Percentiles rank a stretch among this genome's conserved stretches.
These are phyloP conservation scores for Neoarius graeffei DNA, from an alignment of 2,113 vertebrate species.

Conservation along the genomic window DNA sequence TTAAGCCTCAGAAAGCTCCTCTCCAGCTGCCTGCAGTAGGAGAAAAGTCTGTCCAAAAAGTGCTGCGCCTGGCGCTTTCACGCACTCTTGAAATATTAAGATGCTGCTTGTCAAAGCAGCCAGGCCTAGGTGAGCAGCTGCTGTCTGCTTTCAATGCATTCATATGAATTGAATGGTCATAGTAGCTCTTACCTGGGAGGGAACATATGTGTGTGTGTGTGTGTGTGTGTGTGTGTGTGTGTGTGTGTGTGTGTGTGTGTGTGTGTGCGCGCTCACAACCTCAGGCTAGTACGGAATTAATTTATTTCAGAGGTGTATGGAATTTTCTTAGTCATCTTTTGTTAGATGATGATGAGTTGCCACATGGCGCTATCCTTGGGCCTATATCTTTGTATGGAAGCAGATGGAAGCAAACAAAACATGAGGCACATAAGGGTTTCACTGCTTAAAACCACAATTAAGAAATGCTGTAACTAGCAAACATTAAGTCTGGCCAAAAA, in stretches of 20 bases:
- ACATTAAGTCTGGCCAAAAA: slow-evolving; percentile 17
- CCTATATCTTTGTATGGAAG: slow-evolving; percentile 21
- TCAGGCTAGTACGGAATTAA: slow-evolving; percentile 29
- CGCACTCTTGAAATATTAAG: slow-evolving; percentile 70
- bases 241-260: slow-evolving; percentile 30
- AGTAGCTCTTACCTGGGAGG: slow-evolving; percentile 17
- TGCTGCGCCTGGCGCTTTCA: slow-evolving; percentile 61
- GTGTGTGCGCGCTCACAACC: background rate
- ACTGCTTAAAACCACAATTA: slow-evolving; percentile 26
- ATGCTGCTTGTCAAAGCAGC: slow-evolving; percentile 57
- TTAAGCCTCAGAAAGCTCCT: slow-evolving; percentile 61
- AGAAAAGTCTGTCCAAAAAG: slow-evolving; percentile 53
- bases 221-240: too few species aligned
- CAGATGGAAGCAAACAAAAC: slow-evolving; percentile 44
- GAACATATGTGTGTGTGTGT: slow-evolving; percentile 14
- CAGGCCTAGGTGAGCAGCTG: slow-evolving; percentile 63
- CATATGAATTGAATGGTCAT: slow-evolving; percentile 49
- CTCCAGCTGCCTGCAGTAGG: slow-evolving; percentile 61
- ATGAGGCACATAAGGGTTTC: slow-evolving; percentile 13
- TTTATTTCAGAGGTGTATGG: slow-evolving; percentile 24
- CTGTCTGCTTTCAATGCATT: slow-evolving; percentile 61
- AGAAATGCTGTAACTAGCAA: background rate
- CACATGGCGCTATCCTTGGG: slow-evolving; percentile 48
- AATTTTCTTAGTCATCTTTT: slow-evolving; percentile 21
- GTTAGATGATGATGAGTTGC: slow-evolving; percentile 24